Evolutionary conservation across 2,888 invertebrate genomes (phyloP).

Genomic region (Linhomoeus sp.): DNA sequence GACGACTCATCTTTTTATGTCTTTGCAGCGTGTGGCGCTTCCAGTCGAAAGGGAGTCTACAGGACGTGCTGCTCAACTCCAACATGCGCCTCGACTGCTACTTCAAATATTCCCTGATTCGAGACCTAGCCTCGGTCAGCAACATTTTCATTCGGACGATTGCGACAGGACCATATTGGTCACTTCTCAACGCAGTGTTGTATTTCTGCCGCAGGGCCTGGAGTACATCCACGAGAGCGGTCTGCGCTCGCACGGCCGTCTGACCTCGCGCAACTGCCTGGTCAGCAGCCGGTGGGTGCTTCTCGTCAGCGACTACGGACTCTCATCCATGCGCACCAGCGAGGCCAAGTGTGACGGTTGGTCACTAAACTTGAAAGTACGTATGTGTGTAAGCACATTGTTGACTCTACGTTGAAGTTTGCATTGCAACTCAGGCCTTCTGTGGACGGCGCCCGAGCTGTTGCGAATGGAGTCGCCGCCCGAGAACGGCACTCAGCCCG

Average conservation of each 20-base stretch:
- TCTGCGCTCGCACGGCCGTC: conserved; percentile 6
- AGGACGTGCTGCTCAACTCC: conserved; percentile 3
- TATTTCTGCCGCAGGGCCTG: neutral
- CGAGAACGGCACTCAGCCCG: neutral
- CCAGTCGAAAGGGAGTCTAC: conserved; percentile 4
- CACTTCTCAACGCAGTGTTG: too few relatives aligned
- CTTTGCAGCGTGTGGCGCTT: conserved; percentile 3
- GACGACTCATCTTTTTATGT: too few relatives aligned
- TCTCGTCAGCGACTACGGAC: conserved; percentile 4
- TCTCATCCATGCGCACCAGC: neutral
- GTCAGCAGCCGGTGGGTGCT: conserved; percentile 8
- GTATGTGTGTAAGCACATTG: neutral
- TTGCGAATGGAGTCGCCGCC: conserved; percentile 1
- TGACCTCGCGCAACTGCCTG: conserved; percentile 7
- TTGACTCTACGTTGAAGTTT: neutral
- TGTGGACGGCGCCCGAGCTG: conserved; percentile 12
- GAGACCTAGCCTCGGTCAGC: neutral
- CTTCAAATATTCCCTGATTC: conserved; percentile 6
- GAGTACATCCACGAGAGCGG: conserved; percentile 3
- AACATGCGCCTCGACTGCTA: conserved; percentile 3
- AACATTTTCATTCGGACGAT: neutral
- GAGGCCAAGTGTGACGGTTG: too few relatives aligned
- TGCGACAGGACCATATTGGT: too few relatives aligned
- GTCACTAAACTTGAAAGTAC: neutral
- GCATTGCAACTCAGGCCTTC: too few relatives aligned